Conservation (phyloP, 2,888 invertebrate species). For the Orthosia cruda region DNA sequence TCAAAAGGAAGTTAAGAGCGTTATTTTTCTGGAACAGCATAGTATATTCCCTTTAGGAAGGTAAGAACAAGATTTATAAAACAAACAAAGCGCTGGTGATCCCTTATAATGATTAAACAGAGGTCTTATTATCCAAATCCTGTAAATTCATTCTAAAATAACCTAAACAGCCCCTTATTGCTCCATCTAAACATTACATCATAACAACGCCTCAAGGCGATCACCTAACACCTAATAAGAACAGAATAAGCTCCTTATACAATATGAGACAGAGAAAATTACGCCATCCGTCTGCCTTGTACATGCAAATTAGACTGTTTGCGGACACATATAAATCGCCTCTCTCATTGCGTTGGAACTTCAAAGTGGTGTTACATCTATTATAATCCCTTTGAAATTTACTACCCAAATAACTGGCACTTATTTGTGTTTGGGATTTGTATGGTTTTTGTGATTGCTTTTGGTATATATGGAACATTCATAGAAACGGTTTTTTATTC, state of each 20-base stretch:
- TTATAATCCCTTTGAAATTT: conserved; percentile 70
- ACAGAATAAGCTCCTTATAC: conserved; percentile 73
- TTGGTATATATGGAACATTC: not conserved
- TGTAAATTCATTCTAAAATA: conserved; percentile 2
- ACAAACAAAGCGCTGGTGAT: not conserved
- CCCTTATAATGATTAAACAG: no score
- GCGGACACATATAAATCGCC: conserved; percentile 82
- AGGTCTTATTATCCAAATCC: not conserved
- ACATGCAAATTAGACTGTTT: conserved; percentile 85
- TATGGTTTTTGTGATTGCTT: conserved; percentile 21
- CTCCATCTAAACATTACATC: conserved; percentile 39
- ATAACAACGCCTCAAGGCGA: conserved; percentile 59
- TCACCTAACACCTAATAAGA: conserved; percentile 68
- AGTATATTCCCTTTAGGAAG: not conserved
- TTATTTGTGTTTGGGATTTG: conserved; percentile 32
- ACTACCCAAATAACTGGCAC: conserved; percentile 60
- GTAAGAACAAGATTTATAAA: not conserved
- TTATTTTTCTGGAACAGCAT: not conserved
- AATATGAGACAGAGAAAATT: conserved; percentile 81
- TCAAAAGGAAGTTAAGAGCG: not conserved
- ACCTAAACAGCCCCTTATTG: conserved; percentile 19
- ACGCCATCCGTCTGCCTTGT: conserved; percentile 81
- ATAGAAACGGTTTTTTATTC: not conserved
- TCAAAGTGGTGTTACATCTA: conserved; percentile 69
- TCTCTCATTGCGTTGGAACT: conserved; percentile 73